Conservation (phyloP, 2,113 vertebrate species). For the Tor tambroides region DNA sequence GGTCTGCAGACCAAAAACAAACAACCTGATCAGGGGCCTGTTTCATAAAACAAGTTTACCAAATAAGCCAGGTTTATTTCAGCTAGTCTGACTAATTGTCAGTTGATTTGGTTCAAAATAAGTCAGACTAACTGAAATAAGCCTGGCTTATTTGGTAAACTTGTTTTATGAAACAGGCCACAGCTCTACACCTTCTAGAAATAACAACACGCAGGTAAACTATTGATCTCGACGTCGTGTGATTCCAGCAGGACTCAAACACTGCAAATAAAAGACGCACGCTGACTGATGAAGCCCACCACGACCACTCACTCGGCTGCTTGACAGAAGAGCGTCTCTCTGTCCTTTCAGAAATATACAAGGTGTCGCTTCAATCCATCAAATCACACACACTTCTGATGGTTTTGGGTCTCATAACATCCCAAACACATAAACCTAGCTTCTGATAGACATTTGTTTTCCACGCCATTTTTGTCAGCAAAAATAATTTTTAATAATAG, state of each 20-base stretch:
- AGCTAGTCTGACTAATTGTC: no score
- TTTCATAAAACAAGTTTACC: no score
- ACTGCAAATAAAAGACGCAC: not conserved
- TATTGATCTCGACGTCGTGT: not conserved
- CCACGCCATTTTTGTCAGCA: no score
- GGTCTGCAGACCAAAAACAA: conserved; percentile 71
- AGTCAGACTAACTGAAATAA: no score
- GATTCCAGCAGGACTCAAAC: no score
- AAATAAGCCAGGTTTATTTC: no score
- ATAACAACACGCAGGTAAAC: not conserved
- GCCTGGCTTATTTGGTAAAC: no score
- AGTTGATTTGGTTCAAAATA: no score
- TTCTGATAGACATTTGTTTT: not conserved
- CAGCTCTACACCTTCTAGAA: not conserved
- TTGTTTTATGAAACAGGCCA: no score
- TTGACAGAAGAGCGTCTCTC: no score
- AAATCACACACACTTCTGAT: not conserved
- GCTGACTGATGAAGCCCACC: not conserved
- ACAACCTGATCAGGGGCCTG: not conserved
- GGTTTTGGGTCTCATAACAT: not conserved
- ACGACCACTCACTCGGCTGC: no score
- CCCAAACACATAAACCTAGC: not conserved
- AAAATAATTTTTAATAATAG: not conserved
- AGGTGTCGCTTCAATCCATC: not conserved
- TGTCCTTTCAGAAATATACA: no score